Conservation (phyloP, 2,888 invertebrate genomes). For the Pachliopta kotzebuea region DNA sequence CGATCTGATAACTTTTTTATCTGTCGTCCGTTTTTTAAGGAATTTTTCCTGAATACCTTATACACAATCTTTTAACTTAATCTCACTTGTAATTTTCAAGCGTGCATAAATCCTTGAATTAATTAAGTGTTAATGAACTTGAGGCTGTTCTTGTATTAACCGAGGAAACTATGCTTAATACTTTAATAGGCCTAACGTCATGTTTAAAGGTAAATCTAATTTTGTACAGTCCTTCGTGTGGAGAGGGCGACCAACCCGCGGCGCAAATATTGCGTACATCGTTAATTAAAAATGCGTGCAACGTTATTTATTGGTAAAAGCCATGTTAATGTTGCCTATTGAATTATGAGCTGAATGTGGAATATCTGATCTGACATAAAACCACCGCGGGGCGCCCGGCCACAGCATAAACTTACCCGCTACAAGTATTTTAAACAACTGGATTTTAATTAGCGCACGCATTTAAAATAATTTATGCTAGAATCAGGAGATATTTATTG, state of each 20-base stretch:
- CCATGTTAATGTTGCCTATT: conserved; percentile 10
- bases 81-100: not conserved
- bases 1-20: conserved; percentile 18
- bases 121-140: too few relatives aligned
- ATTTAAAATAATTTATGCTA: conserved; percentile 40
- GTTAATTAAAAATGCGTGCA: not conserved
- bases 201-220: too few relatives aligned
- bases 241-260: too few relatives aligned
- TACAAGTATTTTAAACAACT: conserved; percentile 53
- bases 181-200: too few relatives aligned
- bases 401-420: conserved; percentile 49
- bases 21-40: not conserved
- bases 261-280: not conserved
- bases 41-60: not conserved
- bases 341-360: conserved; percentile 18
- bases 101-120: not conserved
- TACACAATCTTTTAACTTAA: not conserved
- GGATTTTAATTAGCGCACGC: conserved; percentile 59
- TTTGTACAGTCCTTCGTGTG: too few relatives aligned
- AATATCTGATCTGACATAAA: conserved; percentile 38
- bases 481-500: conserved; percentile 23
- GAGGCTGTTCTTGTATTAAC: too few relatives aligned
- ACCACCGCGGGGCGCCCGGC: conserved; percentile 63
- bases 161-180: too few relatives aligned
- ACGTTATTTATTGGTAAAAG: not conserved